Conservation (phyloP, 2,888 invertebrate genomes). For the Strigamia crassipes region DNA sequence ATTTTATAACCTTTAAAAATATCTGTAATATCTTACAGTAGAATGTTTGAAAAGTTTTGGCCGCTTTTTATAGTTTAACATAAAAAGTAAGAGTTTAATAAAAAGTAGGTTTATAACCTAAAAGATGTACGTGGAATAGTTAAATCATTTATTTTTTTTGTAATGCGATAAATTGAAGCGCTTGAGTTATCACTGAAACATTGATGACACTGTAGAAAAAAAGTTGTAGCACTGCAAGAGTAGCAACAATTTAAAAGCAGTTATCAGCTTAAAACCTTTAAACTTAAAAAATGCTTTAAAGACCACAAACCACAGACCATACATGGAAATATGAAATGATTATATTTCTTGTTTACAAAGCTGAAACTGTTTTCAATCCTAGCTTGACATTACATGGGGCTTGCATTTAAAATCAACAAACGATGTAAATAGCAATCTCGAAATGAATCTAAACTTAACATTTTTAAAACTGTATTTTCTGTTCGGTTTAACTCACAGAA, state of each 20-base stretch:
- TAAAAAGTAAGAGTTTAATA: conserved; percentile 32
- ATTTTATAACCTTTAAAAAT: not conserved
- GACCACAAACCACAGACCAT: too few relatives aligned
- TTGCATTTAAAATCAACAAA: too few relatives aligned
- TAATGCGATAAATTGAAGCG: not conserved
- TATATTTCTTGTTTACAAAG: too few relatives aligned
- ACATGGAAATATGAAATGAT: too few relatives aligned
- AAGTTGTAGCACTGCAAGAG: not conserved
- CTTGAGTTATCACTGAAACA: not conserved
- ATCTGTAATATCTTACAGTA: not conserved
- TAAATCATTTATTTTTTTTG: conserved; percentile 22
- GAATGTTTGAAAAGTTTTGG: not conserved
- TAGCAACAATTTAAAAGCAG: not conserved
- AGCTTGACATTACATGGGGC: too few relatives aligned
- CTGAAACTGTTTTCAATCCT: too few relatives aligned
- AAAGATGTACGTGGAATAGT: not conserved
- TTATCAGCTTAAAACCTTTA: too few relatives aligned
- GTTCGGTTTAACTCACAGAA: too few relatives aligned
- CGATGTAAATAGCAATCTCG: too few relatives aligned
- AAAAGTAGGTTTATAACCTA: conserved; percentile 16
- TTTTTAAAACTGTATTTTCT: too few relatives aligned
- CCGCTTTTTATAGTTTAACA: not conserved
- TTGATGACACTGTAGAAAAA: conserved; percentile 8
- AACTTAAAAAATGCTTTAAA: too few relatives aligned
- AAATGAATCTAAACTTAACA: too few relatives aligned